Evolutionary conservation across 2,797 vertebrate species (phyloP).

Genomic region (Coccyzus lansbergi): DNA sequence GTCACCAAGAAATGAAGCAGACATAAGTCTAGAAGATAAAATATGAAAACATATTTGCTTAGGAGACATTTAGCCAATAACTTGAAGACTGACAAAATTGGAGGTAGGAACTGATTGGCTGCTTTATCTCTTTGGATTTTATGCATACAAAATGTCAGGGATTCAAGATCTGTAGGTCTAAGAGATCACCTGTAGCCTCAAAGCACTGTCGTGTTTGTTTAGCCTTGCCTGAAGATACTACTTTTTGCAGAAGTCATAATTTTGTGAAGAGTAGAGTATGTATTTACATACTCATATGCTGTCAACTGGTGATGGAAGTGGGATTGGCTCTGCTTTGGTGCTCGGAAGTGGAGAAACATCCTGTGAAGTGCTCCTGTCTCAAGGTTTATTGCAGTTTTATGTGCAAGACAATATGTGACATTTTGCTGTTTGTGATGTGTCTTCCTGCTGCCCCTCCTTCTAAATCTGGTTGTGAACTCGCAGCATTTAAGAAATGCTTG

Average conservation of each 20-base stretch:
- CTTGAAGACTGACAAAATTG: background rate
- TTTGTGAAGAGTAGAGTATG: background rate
- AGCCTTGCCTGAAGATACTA: background rate
- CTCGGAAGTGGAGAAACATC: background rate
- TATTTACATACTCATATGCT: accelerated
- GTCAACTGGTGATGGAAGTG: background rate
- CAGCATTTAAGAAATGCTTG: background rate
- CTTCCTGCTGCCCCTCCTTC: background rate
- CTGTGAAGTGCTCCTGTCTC: background rate
- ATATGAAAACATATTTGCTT: background rate
- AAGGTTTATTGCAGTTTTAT: background rate
- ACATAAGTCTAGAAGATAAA: background rate
- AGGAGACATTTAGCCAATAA: background rate
- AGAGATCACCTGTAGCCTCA: background rate
- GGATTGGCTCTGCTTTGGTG: accelerated
- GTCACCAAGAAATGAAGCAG: background rate
- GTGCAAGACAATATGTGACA: background rate
- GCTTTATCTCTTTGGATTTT: background rate
- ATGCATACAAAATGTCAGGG: background rate
- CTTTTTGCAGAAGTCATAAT: background rate
- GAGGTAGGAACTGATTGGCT: background rate
- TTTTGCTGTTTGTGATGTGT: background rate
- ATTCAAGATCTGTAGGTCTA: background rate
- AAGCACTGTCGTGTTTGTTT: background rate
- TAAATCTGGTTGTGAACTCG: background rate